Evolutionary conservation across 2,113 vertebrate genomes (phyloP).

Genomic region (Emydura subglobosa): DNA sequence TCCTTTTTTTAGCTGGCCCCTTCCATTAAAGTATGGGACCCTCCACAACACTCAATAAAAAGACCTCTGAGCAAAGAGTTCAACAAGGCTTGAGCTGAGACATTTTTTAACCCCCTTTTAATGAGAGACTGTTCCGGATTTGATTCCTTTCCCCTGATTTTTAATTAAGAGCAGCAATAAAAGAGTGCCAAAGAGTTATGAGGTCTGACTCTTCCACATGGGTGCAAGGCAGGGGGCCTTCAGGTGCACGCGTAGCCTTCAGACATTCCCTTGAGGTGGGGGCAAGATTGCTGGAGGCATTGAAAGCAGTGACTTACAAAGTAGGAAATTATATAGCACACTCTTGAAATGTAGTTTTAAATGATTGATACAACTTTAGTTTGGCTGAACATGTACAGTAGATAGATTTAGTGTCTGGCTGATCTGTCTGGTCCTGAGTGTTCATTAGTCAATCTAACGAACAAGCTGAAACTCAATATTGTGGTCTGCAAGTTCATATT

Average conservation of each 20-base stretch:
- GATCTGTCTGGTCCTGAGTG: slow-evolving; percentile 52
- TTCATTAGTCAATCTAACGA: slow-evolving; percentile 63
- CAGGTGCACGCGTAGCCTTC: background rate
- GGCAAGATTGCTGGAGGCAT: slow-evolving; percentile 14
- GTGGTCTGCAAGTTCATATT: slow-evolving; percentile 54
- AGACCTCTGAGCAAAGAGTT: background rate
- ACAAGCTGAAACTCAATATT: slow-evolving; percentile 51
- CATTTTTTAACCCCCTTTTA: slow-evolving; percentile 32
- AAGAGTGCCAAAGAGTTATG: background rate
- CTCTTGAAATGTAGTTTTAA: slow-evolving; percentile 58
- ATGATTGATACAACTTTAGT: slow-evolving; percentile 57
- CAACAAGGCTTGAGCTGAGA: background rate
- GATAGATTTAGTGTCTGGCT: slow-evolving; percentile 55
- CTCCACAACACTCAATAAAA: background rate
- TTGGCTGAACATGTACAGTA: slow-evolving; percentile 61
- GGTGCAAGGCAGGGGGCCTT: slow-evolving; percentile 22
- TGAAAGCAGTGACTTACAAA: slow-evolving; percentile 43
- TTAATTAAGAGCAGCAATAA: background rate
- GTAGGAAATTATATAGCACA: slow-evolving; percentile 45
- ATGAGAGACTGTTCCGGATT: background rate
- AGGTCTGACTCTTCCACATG: background rate
- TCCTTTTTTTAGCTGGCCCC: background rate
- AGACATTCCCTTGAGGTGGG: background rate
- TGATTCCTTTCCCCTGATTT: background rate
- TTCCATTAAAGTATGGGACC: background rate